Conservation (phyloP, 1,140 invertebrate species). For the Panulirus ornatus region DNA sequence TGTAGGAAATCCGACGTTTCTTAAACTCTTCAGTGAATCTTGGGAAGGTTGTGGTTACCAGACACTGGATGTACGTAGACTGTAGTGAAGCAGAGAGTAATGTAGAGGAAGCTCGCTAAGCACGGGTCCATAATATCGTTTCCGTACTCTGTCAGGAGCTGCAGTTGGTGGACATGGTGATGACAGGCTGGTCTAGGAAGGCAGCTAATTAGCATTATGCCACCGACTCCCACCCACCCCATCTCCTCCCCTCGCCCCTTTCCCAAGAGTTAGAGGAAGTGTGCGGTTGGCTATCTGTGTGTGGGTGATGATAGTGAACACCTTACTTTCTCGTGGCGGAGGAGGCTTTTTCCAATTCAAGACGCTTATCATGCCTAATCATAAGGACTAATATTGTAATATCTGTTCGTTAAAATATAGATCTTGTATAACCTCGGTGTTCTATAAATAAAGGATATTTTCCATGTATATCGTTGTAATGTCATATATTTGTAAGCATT, state of each 20-base stretch:
- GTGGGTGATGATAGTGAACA: not conserved
- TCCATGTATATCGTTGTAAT: slow-evolving; percentile 62
- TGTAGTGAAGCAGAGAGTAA: too few species aligned
- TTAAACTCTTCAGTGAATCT: too few species aligned
- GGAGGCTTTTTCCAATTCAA: slow-evolving; percentile 50
- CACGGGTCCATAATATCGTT: not conserved
- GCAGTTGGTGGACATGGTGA: not conserved
- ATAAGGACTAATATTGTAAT: slow-evolving; percentile 61
- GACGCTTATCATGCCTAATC: slow-evolving; percentile 65
- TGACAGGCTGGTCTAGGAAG: too few species aligned
- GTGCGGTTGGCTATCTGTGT: slow-evolving; percentile 32
- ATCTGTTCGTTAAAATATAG: slow-evolving; percentile 43
- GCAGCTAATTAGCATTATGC: not conserved
- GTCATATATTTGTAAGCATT: slow-evolving; percentile 67
- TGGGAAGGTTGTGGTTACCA: too few species aligned
- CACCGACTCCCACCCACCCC: too few species aligned
- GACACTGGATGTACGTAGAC: too few species aligned
- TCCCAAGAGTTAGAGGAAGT: not conserved
- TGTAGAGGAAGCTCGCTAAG: too few species aligned
- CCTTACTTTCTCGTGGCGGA: slow-evolving; percentile 17
- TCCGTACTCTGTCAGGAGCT: not conserved
- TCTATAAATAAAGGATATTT: slow-evolving; percentile 62
- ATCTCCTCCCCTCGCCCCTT: not conserved
- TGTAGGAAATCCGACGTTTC: too few species aligned
- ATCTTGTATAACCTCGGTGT: slow-evolving; percentile 63